Evolutionary conservation across 2,113 vertebrate species (phyloP).

Genomic region (Neodontobutis hainanensis): DNA sequence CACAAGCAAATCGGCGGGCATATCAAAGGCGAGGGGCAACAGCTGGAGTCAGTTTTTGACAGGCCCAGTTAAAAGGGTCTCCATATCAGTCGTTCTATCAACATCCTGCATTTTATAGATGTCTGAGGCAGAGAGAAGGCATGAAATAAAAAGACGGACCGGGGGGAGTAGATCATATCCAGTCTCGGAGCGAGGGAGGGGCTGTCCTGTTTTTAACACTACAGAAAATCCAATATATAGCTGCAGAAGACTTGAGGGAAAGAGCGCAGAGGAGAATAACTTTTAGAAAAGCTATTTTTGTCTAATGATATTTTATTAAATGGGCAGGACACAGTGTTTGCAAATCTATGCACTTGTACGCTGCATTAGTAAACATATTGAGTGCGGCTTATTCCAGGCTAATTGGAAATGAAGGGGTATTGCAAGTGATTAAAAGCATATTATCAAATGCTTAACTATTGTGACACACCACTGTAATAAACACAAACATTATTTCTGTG

Average conservation of each 20-base stretch:
- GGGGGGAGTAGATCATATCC: conserved; percentile 16
- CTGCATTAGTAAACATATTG: not conserved
- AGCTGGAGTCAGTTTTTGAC: conserved; percentile 48
- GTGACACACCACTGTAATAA: not conserved
- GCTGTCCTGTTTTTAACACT: conserved; percentile 15
- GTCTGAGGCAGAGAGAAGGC: conserved; percentile 15
- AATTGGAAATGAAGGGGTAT: conserved; percentile 11
- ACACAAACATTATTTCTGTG: no score
- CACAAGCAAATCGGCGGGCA: conserved; percentile 36
- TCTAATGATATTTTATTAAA: conserved; percentile 2
- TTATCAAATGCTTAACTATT: not conserved
- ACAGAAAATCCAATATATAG: conserved; percentile 35
- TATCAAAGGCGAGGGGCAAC: conserved; percentile 50
- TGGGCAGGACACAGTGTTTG: not conserved
- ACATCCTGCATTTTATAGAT: conserved; percentile 31
- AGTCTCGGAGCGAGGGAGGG: conserved; percentile 16
- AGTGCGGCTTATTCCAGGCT: conserved; percentile 1
- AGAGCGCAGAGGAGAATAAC: not conserved
- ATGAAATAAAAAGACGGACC: conserved; percentile 28
- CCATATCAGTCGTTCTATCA: conserved; percentile 35
- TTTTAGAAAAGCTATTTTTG: not conserved
- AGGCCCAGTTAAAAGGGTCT: conserved; percentile 42
- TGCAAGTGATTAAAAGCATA: conserved; percentile 8
- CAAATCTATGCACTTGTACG: not conserved
- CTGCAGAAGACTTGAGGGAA: conserved; percentile 8